Evolutionary conservation across 2,797 vertebrate genomes (phyloP).

Genomic region (Myoxocephalus aenaeus): DNA sequence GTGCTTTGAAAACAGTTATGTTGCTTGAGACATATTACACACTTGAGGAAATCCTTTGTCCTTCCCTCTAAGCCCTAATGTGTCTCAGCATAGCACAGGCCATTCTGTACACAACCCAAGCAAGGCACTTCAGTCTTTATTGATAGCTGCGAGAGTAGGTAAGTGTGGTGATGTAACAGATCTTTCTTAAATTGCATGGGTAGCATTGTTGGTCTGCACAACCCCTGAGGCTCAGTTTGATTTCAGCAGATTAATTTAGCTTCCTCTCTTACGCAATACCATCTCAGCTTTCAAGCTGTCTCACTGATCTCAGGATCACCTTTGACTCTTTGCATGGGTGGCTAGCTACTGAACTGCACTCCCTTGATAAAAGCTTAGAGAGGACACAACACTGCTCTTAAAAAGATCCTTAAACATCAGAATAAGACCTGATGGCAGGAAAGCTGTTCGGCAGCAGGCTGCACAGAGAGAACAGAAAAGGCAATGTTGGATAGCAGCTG

Average conservation of each 20-base stretch:
- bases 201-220: constrained; percentile 75
- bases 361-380: constrained; percentile 64
- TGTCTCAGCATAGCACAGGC: constrained; percentile 46
- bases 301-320: constrained; percentile 71
- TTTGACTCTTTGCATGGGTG: constrained; percentile 77
- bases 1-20: constrained; percentile 30
- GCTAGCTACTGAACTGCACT: constrained; percentile 64
- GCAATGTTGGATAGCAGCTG: constrained; percentile 15
- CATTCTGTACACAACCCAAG: constrained; percentile 56
- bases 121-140: constrained; percentile 62
- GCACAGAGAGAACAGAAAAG: constrained; percentile 28
- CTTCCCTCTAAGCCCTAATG: constrained; percentile 37
- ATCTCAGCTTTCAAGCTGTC: constrained; percentile 76
- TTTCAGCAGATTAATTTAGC: constrained; percentile 80
- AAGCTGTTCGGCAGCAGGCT: constrained; percentile 33
- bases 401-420: constrained; percentile 61
- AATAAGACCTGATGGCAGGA: constrained; percentile 48
- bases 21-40: constrained; percentile 38
- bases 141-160: constrained; percentile 65
- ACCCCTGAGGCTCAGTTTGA: constrained; percentile 75
- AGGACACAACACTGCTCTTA: constrained; percentile 57
- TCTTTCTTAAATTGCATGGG: constrained; percentile 74
- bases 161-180: constrained; percentile 75
- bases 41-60: constrained; percentile 65
- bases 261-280: constrained; percentile 76